Conservation (phyloP, 2,888 invertebrate genomes). For the Anagyrus pseudococci region DNA sequence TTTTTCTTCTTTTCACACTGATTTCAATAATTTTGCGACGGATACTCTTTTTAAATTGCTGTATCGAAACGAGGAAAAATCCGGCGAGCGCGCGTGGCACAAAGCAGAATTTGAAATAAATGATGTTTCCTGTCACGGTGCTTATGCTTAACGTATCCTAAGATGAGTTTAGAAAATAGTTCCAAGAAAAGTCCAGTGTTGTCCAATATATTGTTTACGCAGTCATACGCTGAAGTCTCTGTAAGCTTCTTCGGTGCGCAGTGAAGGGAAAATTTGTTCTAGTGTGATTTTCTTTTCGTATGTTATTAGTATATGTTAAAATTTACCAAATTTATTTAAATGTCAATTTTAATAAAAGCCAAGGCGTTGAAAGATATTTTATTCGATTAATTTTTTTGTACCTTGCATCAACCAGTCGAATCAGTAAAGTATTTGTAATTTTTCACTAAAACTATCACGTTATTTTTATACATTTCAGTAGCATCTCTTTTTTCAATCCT, state of each 20-base stretch:
- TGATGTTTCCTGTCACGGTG: no score
- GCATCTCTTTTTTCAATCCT: no score
- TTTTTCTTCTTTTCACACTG: constrained; percentile 19
- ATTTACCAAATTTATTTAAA: constrained; percentile 30
- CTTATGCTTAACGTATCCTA: constrained; percentile 11
- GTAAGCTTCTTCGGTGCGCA: constrained; percentile 27
- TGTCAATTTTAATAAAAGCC: constrained; percentile 34
- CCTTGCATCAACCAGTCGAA: constrained; percentile 1
- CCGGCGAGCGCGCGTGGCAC: not conserved
- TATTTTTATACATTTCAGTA: no score
- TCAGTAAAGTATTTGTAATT: no score
- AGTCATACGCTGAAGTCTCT: constrained; percentile 21
- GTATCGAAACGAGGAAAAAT: constrained; percentile 3
- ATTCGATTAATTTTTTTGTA: no score
- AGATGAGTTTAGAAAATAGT: constrained; percentile 19
- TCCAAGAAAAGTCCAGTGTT: constrained; percentile 24
- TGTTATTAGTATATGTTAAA: constrained; percentile 27
- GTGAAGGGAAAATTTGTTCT: constrained; percentile 23
- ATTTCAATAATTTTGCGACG: constrained; percentile 33
- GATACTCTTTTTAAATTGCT: constrained; percentile 16
- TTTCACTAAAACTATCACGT: no score
- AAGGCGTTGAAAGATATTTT: constrained; percentile 27
- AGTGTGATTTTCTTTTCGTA: constrained; percentile 29
- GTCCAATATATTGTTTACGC: constrained; percentile 30
- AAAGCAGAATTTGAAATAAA: constrained; percentile 10